Evolutionary conservation across 2,888 invertebrate species (phyloP).

Genomic region (Cylloceria caligata): DNA sequence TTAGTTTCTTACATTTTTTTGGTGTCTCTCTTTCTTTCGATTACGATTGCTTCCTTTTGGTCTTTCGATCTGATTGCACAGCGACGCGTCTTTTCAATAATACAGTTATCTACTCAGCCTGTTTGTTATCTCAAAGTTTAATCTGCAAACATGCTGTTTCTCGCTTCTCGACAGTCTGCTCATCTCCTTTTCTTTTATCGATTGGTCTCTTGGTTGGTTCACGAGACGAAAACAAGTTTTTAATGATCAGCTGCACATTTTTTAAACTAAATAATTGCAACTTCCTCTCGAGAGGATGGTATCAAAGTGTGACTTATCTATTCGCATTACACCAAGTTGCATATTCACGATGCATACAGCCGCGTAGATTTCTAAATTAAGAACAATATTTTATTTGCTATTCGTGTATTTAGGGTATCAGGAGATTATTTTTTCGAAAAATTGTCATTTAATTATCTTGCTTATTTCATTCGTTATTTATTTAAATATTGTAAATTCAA

Average conservation of each 20-base stretch:
- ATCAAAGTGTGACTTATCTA: neutral
- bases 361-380: neutral
- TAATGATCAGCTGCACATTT: neutral
- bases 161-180: slow-evolving; percentile 40
- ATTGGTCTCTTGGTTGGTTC: slow-evolving; percentile 4
- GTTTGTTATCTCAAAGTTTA: slow-evolving; percentile 75
- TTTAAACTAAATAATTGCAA: neutral
- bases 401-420: neutral
- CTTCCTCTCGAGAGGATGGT: neutral
- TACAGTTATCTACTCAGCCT: slow-evolving; percentile 82
- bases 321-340: neutral
- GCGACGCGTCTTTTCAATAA: slow-evolving; percentile 72
- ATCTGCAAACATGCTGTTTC: slow-evolving; percentile 76
- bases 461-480: neutral
- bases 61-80: slow-evolving; percentile 28
- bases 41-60: slow-evolving; percentile 33
- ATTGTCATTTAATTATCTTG: neutral
- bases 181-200: slow-evolving; percentile 18
- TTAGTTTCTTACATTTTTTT: slow-evolving; percentile 44
- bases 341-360: neutral
- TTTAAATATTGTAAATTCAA: neutral
- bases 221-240: slow-evolving; percentile 22
- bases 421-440: neutral
- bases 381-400: neutral
- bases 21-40: slow-evolving; percentile 4